A percentile compares a stretch with the other conserved stretches of the same genome.
phyloP scores from a whole-genome alignment of 30 jellyfish, hydroid and myxozoan species.

The Clytia hemisphaerica region DNA sequence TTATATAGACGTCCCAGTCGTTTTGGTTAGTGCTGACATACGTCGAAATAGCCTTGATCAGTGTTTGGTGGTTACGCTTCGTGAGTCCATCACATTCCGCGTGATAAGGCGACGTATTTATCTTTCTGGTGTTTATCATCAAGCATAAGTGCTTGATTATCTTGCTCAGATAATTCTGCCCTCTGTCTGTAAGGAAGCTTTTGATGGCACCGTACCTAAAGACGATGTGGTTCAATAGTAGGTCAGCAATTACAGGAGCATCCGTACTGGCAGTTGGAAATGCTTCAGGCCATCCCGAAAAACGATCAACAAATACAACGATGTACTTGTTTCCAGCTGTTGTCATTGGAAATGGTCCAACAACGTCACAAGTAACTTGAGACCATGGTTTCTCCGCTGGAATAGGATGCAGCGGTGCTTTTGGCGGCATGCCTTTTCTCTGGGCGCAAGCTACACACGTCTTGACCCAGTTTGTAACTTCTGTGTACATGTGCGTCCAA shows the following conservation, averaged over 20 bases:
- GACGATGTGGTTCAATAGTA: conserved; percentile 41
- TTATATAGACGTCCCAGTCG: conserved; percentile 43
- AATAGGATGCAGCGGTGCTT: conserved; percentile 46
- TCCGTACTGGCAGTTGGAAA: conserved; percentile 37
- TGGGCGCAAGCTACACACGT: conserved; percentile 45
- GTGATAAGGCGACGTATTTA: conserved; percentile 33
- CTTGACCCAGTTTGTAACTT: conserved; percentile 37
- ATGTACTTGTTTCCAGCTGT: conserved; percentile 36
- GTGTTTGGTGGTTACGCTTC: conserved; percentile 36
- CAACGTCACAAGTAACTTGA: conserved; percentile 57
- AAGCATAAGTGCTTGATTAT: conserved; percentile 40
- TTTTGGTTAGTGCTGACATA: conserved; percentile 34
- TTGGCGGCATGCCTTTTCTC: conserved; percentile 14
- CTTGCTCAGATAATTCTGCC: conserved; percentile 38
- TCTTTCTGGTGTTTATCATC: conserved; percentile 19
- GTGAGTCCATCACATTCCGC: conserved; percentile 47
- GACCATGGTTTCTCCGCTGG: conserved; percentile 54
- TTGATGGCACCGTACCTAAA: conserved; percentile 52
- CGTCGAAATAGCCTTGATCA: conserved; percentile 33
- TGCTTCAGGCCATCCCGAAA: conserved; percentile 57
- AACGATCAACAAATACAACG: conserved; percentile 34
- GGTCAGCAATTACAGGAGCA: conserved; percentile 42
- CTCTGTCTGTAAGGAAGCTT: conserved; percentile 39
- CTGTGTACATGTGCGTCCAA: conserved; percentile 49
- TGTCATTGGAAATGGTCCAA: conserved; percentile 59